phyloP scores from a whole-genome alignment of 2,888 invertebrate genomes.

The Platycheirus rosarum region DNA sequence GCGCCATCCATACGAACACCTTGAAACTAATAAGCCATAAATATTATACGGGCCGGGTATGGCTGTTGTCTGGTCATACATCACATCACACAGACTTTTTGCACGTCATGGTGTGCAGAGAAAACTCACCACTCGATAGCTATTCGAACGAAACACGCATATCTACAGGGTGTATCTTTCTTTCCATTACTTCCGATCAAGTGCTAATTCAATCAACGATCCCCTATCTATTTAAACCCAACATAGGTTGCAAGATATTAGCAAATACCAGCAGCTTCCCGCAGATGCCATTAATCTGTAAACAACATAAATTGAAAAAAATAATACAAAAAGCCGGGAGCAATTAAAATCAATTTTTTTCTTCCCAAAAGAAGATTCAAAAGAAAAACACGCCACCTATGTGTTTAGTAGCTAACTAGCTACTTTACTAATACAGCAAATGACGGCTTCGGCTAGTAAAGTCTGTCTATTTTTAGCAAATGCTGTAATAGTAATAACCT shows the following conservation, averaged over 20 bases:
- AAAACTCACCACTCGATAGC: conserved; percentile 8
- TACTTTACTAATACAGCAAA: conserved; percentile 26
- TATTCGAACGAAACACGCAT: conserved; percentile 5
- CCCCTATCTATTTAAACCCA: conserved; percentile 1
- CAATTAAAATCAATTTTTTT: conserved; percentile 30
- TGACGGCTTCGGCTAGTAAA: conserved; percentile 9
- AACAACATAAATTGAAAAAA: conserved; percentile 18
- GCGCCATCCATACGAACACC: conserved; percentile 68
- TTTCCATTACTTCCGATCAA: conserved; percentile 35
- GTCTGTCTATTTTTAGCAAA: conserved; percentile 59
- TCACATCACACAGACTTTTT: conserved; percentile 1
- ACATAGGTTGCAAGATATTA: conserved; percentile 26
- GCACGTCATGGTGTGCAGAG: conserved; percentile 11
- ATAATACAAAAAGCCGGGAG: conserved; percentile 23
- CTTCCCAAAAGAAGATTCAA: conserved; percentile 7
- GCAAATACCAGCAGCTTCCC: conserved; percentile 26
- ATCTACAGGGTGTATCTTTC: conserved; percentile 4
- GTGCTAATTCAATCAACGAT: conserved; percentile 46
- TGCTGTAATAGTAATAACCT: conserved; percentile 70
- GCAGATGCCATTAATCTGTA: conserved; percentile 6
- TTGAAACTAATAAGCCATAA: conserved; percentile 70
- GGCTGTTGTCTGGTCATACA: conserved; percentile 35
- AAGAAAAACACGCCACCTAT: conserved; percentile 49
- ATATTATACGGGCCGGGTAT: conserved; percentile 37
- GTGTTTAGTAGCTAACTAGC: conserved; percentile 19